These are phyloP conservation scores for Trachymyrmex septentrionalis DNA, from an alignment of 1,140 invertebrate species.

Conservation along the genomic window DNA sequence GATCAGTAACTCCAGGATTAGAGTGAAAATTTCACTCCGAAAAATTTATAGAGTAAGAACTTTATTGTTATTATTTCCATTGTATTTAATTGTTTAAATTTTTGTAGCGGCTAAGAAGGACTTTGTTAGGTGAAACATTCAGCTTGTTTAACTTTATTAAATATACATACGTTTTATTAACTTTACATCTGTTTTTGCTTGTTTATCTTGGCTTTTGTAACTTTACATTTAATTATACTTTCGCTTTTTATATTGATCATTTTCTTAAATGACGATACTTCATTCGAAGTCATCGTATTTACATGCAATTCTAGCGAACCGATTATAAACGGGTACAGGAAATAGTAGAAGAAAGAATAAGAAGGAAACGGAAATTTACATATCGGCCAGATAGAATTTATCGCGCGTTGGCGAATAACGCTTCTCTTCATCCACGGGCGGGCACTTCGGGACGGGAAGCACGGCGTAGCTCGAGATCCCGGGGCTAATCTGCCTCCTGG, in stretches of 20 bases:
- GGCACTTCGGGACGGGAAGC: constrained; percentile 40
- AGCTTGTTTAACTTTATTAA: too few relatives aligned
- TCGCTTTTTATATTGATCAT: not conserved
- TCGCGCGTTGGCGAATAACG: constrained; percentile 51
- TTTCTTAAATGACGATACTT: not conserved
- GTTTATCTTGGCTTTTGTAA: too few relatives aligned
- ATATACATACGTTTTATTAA: too few relatives aligned
- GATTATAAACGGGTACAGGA: not conserved
- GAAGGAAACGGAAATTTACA: constrained; percentile 17
- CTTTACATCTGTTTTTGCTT: too few relatives aligned
- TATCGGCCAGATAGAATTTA: constrained; percentile 52
- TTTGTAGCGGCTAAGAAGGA: too few relatives aligned
- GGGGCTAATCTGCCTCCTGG: constrained; percentile 73
- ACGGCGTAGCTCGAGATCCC: constrained; percentile 67
- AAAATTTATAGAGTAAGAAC: too few relatives aligned
- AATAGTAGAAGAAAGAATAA: not conserved
- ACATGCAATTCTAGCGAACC: not conserved
- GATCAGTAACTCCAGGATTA: too few relatives aligned
- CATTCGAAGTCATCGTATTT: not conserved
- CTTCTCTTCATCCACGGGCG: constrained; percentile 34
- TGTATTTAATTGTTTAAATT: too few relatives aligned
- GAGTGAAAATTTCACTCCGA: too few relatives aligned
- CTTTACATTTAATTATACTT: too few relatives aligned
- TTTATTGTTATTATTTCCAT: too few relatives aligned
- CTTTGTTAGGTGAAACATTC: too few relatives aligned